These are phyloP conservation scores for Sebastes jordani DNA, from an alignment of 2,797 vertebrate species.

Conservation along the genomic window DNA sequence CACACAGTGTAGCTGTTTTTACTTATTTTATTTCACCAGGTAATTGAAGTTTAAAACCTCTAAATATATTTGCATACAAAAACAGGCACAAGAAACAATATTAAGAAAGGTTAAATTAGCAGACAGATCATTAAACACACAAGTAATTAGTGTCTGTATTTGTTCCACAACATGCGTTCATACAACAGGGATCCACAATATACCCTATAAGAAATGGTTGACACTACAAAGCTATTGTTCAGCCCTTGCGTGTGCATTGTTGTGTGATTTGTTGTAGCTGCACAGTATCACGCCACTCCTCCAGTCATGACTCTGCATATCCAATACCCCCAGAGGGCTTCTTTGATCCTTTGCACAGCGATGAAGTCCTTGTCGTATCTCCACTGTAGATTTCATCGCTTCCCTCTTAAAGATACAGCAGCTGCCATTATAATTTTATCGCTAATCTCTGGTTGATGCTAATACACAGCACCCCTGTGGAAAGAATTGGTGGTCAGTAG, in stretches of 20 bases:
- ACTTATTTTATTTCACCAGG: not conserved
- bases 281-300: not conserved
- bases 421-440: slow-evolving; percentile 4
- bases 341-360: slow-evolving; percentile 1
- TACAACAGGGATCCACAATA: not conserved
- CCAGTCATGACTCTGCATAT: not conserved
- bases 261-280: not conserved
- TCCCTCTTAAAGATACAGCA: not conserved
- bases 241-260: not conserved
- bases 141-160: not conserved
- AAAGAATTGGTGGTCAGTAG: slow-evolving; percentile 8
- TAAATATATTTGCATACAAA: not conserved
- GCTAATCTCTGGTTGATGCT: not conserved
- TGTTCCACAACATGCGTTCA: not conserved
- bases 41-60: not conserved
- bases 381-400: not conserved
- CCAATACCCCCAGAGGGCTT: not conserved
- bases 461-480: not conserved
- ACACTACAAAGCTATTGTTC: not conserved
- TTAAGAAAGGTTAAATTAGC: not conserved
- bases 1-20: not conserved
- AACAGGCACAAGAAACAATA: not conserved
- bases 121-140: not conserved
- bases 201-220: not conserved
- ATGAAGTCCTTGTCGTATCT: not conserved